These are phyloP conservation scores for Microtus agrestis DNA, from an alignment of 2,797 vertebrate genomes.

Conservation along the genomic window DNA sequence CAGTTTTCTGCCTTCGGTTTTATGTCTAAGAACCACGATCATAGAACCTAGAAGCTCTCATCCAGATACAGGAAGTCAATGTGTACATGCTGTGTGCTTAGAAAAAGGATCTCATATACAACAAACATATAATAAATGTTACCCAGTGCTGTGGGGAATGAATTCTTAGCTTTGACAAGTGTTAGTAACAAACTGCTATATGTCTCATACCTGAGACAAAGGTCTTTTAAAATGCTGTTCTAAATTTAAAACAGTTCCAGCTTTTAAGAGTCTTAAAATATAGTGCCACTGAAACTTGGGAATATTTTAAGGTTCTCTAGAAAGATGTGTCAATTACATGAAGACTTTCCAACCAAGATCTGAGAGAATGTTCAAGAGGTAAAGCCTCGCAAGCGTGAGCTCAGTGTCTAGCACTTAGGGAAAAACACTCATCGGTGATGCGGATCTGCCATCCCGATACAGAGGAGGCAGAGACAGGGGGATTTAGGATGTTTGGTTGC, in stretches of 20 bases:
- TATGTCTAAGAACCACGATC: not conserved
- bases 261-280: not conserved
- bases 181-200: not conserved
- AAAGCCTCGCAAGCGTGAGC: not conserved
- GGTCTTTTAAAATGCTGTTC: not conserved
- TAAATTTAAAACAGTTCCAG: not conserved
- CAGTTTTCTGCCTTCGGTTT: not conserved
- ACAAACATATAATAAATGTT: not conserved
- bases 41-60: not conserved
- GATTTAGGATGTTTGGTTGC: not conserved
- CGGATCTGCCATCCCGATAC: not conserved
- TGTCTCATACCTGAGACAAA: not conserved
- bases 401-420: not conserved
- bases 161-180: not conserved
- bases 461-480: not conserved
- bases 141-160: not conserved
- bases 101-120: not conserved
- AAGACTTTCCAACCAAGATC: not conserved
- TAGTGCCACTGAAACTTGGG: not conserved
- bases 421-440: not conserved
- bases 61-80: constrained; percentile 2
- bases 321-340: not conserved
- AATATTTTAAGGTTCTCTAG: not conserved
- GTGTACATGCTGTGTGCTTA: not conserved
- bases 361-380: not conserved